These are phyloP conservation scores for Danaus plexippus DNA, from an alignment of 1,140 invertebrate species.

Conservation along the genomic window DNA sequence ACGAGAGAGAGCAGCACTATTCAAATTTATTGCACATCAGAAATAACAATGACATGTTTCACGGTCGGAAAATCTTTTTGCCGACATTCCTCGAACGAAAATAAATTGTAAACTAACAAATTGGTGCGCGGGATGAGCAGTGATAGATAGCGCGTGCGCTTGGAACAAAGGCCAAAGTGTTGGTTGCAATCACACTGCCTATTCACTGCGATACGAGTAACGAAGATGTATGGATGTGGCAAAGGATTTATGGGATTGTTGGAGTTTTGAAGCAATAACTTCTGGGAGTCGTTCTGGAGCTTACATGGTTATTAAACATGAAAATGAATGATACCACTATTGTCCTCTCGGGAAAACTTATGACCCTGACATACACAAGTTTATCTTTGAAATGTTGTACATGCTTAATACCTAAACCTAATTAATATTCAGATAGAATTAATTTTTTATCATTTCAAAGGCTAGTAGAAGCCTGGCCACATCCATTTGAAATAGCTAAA, in stretches of 20 bases:
- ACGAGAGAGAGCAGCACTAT: slow-evolving; percentile 12
- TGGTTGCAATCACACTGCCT: slow-evolving; percentile 58
- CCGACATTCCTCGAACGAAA: slow-evolving; percentile 40
- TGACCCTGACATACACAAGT: too few species aligned
- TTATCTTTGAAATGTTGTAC: too few species aligned
- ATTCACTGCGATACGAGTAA: slow-evolving; percentile 42
- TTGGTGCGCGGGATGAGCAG: slow-evolving; percentile 47
- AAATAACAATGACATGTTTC: slow-evolving; percentile 35
- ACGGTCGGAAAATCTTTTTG: slow-evolving; percentile 33
- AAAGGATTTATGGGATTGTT: slow-evolving; percentile 21
- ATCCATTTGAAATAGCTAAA: slow-evolving; percentile 19
- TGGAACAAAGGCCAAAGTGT: slow-evolving; percentile 60
- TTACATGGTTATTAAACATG: background rate
- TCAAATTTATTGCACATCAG: slow-evolving; percentile 27
- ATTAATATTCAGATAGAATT: too few species aligned
- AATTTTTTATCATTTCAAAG: too few species aligned
- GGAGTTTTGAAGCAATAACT: slow-evolving; percentile 15
- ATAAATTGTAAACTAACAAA: slow-evolving; percentile 60
- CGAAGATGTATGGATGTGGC: slow-evolving; percentile 26
- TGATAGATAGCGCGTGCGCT: slow-evolving; percentile 59
- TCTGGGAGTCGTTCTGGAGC: background rate
- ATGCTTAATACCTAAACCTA: too few species aligned
- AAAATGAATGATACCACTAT: background rate
- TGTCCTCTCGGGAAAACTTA: too few species aligned
- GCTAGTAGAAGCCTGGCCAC: background rate